These are phyloP conservation scores for Pseudanteris insignis DNA, from an alignment of 2,888 invertebrate genomes.

Conservation along the genomic window DNA sequence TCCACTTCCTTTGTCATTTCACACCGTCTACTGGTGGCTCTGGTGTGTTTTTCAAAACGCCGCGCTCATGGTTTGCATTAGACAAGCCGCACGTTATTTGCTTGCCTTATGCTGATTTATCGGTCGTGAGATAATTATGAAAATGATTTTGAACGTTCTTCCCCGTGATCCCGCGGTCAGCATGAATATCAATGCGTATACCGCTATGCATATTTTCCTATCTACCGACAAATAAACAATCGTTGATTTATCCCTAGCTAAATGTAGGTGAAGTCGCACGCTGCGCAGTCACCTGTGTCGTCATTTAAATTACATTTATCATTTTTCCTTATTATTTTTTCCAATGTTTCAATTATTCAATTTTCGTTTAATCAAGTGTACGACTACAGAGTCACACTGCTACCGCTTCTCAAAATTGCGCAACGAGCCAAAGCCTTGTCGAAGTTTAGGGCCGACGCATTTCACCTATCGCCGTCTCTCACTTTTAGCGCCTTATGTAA, in stretches of 20 bases:
- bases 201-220: conserved; percentile 38
- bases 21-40: conserved; percentile 14
- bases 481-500: conserved; percentile 35
- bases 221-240: conserved; percentile 23
- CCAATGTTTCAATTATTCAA: too few species aligned
- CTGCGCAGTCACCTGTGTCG: neutral
- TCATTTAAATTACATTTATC: too few species aligned
- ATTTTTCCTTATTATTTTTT: too few species aligned
- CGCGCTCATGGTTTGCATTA: conserved; percentile 30
- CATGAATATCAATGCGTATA: conserved; percentile 27
- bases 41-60: conserved; percentile 15
- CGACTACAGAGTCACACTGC: conserved; percentile 23
- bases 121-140: conserved; percentile 51
- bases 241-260: conserved; percentile 12
- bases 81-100: conserved; percentile 32
- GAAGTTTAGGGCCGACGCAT: conserved; percentile 15
- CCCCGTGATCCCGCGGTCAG: conserved; percentile 28
- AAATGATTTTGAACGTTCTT: conserved; percentile 42
- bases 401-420: conserved; percentile 32
- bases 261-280: conserved; percentile 16
- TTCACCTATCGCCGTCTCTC: conserved; percentile 17
- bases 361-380: too few species aligned
- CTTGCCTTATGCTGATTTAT: conserved; percentile 50
- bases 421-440: conserved; percentile 23
- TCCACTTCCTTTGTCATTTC: conserved; percentile 42